Conservation (phyloP, 2,797 vertebrate species). For the Dicrostonyx torquatus region DNA sequence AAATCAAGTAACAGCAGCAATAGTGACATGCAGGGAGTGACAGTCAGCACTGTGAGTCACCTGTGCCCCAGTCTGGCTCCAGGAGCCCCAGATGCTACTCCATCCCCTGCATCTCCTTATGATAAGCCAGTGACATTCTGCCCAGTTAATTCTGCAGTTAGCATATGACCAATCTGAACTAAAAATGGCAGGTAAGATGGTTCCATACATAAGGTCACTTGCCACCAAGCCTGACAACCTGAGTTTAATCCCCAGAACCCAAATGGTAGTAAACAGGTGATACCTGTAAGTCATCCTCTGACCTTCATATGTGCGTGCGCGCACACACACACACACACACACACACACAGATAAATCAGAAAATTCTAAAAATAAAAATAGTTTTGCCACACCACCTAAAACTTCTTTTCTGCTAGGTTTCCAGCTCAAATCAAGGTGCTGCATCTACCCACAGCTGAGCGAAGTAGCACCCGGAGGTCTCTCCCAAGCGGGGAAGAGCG, state of each 20-base stretch:
- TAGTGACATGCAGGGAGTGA: fast-evolving
- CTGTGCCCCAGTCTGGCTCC: neutral
- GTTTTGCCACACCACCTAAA: neutral
- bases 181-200: neutral
- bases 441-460: neutral
- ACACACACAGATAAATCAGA: neutral
- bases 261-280: neutral
- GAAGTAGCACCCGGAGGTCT: fast-evolving
- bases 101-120: neutral
- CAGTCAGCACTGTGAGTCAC: fast-evolving
- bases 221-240: neutral
- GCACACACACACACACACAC: no score
- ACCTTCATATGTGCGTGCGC: neutral
- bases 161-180: neutral
- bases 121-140: neutral
- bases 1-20: neutral
- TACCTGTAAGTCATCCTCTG: neutral
- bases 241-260: neutral
- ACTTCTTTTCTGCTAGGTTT: neutral
- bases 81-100: neutral
- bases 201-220: neutral
- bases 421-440: neutral
- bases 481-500: neutral
- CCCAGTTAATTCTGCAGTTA: neutral
- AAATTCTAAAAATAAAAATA: neutral